Conservation (phyloP, 1,140 invertebrate species). For the Plodia interpunctella region DNA sequence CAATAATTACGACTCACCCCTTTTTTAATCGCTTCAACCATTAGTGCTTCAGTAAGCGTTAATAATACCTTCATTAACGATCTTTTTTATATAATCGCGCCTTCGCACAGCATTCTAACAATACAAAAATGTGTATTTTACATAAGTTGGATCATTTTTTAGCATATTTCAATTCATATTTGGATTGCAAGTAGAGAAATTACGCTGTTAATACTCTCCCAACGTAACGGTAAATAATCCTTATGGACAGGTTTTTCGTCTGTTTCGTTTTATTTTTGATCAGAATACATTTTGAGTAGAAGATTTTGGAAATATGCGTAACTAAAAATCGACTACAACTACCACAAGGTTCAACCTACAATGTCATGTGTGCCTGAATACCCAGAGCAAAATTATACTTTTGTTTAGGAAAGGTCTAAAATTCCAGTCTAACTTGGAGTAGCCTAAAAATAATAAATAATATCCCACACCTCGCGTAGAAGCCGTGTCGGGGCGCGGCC, state of each 20-base stretch:
- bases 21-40: background rate
- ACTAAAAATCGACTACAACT: no score
- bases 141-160: no score
- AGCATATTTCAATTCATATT: no score
- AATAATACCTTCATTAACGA: conserved; percentile 2
- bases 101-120: background rate
- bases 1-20: background rate
- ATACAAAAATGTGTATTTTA: background rate
- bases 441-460: background rate
- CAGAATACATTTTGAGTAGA: no score
- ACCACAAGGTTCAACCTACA: no score
- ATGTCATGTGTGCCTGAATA: no score
- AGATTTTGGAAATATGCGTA: no score
- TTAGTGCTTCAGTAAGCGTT: background rate
- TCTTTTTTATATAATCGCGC: background rate
- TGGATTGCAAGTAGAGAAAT: no score
- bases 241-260: no score
- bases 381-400: background rate
- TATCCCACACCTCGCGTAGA: conserved; percentile 4
- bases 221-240: no score
- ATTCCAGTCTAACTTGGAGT: background rate
- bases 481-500: conserved; percentile 5
- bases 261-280: no score
- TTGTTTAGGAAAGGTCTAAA: background rate
- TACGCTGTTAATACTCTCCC: no score